Percentiles rank a stretch among this genome's conserved stretches.
phyloP scores from a whole-genome alignment of 2,797 vertebrate species.

The Coendou prehensilis region DNA sequence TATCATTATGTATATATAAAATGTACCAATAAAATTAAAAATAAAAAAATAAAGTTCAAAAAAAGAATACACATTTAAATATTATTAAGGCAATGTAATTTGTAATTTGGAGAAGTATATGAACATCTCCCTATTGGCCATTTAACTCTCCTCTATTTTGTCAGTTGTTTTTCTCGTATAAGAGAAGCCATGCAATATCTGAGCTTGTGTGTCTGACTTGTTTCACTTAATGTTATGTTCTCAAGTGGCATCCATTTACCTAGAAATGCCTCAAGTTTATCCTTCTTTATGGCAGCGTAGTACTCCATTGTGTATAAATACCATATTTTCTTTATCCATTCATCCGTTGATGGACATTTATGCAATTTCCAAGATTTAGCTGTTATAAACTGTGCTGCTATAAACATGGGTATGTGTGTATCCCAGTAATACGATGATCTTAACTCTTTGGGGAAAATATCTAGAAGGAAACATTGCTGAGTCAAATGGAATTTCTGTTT shows the following conservation, averaged over 20 bases:
- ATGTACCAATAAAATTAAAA: too few species aligned
- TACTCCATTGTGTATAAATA: not conserved
- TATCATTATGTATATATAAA: too few species aligned
- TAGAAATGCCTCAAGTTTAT: not conserved
- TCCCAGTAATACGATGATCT: not conserved
- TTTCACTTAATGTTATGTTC: not conserved
- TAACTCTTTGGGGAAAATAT: not conserved
- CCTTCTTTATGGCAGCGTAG: too few species aligned
- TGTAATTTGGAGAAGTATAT: not conserved
- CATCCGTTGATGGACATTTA: not conserved
- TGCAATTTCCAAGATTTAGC: not conserved
- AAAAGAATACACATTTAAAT: not conserved
- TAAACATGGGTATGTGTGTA: not conserved
- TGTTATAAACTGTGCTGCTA: not conserved
- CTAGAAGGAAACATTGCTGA: not conserved
- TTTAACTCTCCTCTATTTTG: not conserved
- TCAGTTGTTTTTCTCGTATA: not conserved
- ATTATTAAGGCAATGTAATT: not conserved
- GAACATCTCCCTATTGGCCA: not conserved
- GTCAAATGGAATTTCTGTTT: not conserved
- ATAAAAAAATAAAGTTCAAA: too few species aligned
- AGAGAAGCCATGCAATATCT: not conserved
- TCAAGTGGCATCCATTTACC: not conserved
- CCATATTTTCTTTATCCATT: not conserved
- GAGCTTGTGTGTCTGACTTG: not conserved